Percentiles rank a stretch among this genome's conserved stretches.
Conservation (phyloP, 2,888 invertebrate species). For the Vandiemenella viatica region DNA sequence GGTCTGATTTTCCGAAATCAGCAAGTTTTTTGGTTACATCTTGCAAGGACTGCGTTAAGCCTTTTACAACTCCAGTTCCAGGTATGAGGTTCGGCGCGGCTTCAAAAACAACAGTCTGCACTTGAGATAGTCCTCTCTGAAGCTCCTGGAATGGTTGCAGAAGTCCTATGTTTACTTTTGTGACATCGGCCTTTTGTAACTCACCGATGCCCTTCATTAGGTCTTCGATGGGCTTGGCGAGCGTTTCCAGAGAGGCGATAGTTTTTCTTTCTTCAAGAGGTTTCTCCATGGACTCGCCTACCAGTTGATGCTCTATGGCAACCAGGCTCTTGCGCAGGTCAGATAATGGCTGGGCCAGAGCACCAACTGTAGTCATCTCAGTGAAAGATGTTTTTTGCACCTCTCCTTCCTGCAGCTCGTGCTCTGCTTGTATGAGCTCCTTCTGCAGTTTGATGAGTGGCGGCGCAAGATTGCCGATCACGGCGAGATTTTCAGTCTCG, state of each 20-base stretch:
- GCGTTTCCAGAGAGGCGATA: background rate
- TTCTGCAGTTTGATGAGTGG: constrained; percentile 30
- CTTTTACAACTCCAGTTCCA: constrained; percentile 11
- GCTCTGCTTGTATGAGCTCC: constrained; percentile 24
- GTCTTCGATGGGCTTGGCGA: background rate
- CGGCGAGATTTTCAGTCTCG: background rate
- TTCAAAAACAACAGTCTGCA: constrained; percentile 2
- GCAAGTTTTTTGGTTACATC: background rate
- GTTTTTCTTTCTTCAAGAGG: background rate
- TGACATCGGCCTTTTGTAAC: background rate
- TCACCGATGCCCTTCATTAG: background rate
- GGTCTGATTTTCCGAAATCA: too few species aligned
- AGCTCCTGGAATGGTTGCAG: constrained; percentile 5
- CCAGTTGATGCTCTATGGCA: constrained; percentile 12
- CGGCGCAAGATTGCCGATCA: constrained; percentile 29
- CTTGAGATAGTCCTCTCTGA: constrained; percentile 1
- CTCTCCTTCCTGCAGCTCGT: constrained; percentile 7
- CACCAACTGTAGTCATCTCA: constrained; percentile 23
- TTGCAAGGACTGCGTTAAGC: constrained; percentile 16
- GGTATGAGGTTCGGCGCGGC: background rate
- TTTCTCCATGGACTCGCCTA: background rate
- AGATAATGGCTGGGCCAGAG: constrained; percentile 28
- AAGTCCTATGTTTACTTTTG: background rate
- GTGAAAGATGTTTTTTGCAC: constrained; percentile 2
- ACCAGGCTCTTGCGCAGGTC: constrained; percentile 30